phyloP scores from a whole-genome alignment of 2,113 vertebrate species.

The Asarcornis scutulata region DNA sequence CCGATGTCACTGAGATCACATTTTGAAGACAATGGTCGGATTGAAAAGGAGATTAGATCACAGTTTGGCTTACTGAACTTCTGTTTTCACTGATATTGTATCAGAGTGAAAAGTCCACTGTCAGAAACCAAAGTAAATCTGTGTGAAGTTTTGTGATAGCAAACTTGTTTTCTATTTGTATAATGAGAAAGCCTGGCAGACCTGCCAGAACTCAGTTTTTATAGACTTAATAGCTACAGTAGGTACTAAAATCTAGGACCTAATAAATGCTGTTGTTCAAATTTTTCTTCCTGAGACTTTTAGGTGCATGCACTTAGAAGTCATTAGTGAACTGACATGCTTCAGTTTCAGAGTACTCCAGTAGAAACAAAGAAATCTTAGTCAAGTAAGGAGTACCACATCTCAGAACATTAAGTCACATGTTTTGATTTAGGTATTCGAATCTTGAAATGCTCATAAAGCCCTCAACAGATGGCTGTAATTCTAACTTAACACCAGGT shows the following conservation, averaged over 20 bases:
- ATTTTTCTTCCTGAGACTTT: neutral
- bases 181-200: neutral
- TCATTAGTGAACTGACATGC: neutral
- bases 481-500: neutral
- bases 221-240: neutral
- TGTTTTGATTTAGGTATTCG: neutral
- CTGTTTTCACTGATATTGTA: neutral
- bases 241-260: neutral
- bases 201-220: neutral
- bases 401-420: neutral
- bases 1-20: slow-evolving; percentile 14
- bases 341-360: neutral
- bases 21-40: slow-evolving; percentile 27
- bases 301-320: neutral
- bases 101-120: slow-evolving; percentile 11
- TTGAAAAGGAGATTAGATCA: slow-evolving; percentile 41
- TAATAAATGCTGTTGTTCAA: neutral
- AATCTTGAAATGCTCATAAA: neutral
- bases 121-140: neutral
- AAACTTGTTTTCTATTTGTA: slow-evolving; percentile 22
- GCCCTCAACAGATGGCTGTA: neutral
- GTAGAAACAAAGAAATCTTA: neutral
- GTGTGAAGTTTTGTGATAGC: neutral
- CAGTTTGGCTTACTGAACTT: neutral
- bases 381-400: neutral